Evolutionary conservation across 64 coral and sea anemone genomes (phyloP).

Genomic region (Pocillopora verrucosa): DNA sequence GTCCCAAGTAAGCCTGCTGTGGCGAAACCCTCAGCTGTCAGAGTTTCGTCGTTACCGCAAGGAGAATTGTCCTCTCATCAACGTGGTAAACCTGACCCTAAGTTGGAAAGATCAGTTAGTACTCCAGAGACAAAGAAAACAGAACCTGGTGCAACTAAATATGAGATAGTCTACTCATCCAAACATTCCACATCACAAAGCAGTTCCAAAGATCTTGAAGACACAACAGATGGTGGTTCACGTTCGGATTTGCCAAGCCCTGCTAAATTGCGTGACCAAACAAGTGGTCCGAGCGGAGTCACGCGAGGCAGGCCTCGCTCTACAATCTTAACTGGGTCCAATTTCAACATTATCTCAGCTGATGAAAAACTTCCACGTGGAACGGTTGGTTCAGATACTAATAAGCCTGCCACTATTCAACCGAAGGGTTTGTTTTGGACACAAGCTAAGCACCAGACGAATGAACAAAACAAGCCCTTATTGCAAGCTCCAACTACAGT

Average conservation of each 20-base stretch:
- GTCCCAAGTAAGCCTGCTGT: background rate
- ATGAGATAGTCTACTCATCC: constrained; percentile 6
- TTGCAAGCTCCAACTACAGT: background rate
- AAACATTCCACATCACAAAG: background rate
- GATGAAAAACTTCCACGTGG: background rate
- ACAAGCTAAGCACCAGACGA: background rate
- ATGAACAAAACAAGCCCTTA: background rate
- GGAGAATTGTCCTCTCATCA: background rate
- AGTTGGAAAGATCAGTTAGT: background rate
- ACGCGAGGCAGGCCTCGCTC: background rate
- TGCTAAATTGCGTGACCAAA: constrained; percentile 15
- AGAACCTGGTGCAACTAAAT: background rate
- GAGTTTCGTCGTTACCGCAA: background rate
- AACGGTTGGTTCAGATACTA: background rate
- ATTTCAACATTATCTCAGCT: background rate
- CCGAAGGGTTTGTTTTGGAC: background rate
- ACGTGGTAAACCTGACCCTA: background rate
- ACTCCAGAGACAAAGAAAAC: background rate
- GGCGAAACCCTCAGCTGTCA: background rate
- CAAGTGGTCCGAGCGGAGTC: background rate
- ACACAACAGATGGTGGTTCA: background rate
- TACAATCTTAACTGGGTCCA: background rate
- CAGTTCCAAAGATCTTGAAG: background rate
- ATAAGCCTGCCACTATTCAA: background rate
- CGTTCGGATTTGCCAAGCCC: background rate